Conservation (phyloP, 1,140 invertebrate genomes). For the Philopotamus ludificatus region DNA sequence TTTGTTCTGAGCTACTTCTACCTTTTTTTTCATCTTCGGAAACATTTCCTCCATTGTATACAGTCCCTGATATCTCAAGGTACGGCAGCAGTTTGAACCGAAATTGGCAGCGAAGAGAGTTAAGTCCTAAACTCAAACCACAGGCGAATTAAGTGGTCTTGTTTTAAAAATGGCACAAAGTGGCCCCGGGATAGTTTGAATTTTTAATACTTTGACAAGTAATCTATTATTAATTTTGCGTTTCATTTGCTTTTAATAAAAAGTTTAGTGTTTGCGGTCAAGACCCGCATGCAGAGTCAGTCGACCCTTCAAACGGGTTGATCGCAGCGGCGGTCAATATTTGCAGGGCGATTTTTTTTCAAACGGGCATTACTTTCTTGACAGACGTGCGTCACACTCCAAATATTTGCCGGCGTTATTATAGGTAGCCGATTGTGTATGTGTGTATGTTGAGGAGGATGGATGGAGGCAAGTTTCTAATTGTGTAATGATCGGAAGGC, state of each 20-base stretch:
- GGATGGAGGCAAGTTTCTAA: no score
- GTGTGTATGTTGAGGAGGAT: no score
- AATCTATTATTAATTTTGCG: not conserved
- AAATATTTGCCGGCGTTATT: no score
- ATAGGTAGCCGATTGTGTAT: no score
- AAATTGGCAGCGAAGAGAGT: not conserved
- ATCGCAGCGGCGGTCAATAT: not conserved
- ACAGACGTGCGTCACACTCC: no score
- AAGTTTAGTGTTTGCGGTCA: not conserved
- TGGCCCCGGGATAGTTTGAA: no score
- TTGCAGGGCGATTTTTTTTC: not conserved
- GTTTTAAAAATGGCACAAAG: not conserved
- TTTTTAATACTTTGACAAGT: not conserved
- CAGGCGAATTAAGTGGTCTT: not conserved
- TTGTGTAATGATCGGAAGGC: not conserved
- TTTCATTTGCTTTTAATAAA: not conserved
- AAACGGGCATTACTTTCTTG: not conserved
- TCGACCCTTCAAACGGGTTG: not conserved
- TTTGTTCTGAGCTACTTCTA: constrained; percentile 1
- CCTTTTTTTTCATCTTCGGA: constrained; percentile 9
- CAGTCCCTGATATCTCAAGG: not conserved
- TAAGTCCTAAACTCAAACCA: not conserved
- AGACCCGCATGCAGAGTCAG: not conserved
- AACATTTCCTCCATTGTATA: no score
- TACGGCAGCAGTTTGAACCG: constrained; percentile 8